Evolutionary conservation across 2,888 invertebrate species (phyloP).

Genomic region (Carterocephalus palaemon): DNA sequence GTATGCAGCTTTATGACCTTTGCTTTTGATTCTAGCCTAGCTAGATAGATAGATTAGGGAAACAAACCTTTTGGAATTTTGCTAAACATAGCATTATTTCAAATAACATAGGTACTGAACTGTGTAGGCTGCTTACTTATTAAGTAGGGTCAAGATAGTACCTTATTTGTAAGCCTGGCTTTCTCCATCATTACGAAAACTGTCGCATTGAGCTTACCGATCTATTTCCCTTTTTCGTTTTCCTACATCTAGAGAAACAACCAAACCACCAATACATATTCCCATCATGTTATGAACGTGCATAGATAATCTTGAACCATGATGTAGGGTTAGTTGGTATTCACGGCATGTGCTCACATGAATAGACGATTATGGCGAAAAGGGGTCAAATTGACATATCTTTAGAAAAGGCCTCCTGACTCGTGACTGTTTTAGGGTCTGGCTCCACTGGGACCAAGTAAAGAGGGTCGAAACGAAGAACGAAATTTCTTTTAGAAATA

Average conservation of each 20-base stretch:
- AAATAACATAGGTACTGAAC: too few species aligned
- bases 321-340: slow-evolving; percentile 38
- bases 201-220: slow-evolving; percentile 13
- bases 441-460: slow-evolving; percentile 1
- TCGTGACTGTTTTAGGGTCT: slow-evolving; percentile 32
- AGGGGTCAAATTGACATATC: slow-evolving; percentile 43
- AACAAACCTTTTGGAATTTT: too few species aligned
- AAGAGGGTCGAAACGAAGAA: too few species aligned
- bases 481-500: too few species aligned
- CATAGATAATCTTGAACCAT: slow-evolving; percentile 35
- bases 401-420: slow-evolving; percentile 35
- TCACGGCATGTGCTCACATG: slow-evolving; percentile 39
- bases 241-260: slow-evolving; percentile 15
- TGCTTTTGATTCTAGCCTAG: too few species aligned
- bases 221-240: slow-evolving; percentile 19
- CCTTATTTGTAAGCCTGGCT: slow-evolving; percentile 17
- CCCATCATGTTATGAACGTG: slow-evolving; percentile 31
- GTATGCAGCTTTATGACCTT: too few species aligned
- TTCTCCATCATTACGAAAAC: slow-evolving; percentile 18
- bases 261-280: slow-evolving; percentile 21
- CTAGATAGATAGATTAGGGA: too few species aligned
- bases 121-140: too few species aligned
- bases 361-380: slow-evolving; percentile 44
- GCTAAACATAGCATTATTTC: too few species aligned
- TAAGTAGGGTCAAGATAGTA: too few species aligned